Conservation (phyloP, 2,797 vertebrate genomes). For the Tauraco hartlaubi region DNA sequence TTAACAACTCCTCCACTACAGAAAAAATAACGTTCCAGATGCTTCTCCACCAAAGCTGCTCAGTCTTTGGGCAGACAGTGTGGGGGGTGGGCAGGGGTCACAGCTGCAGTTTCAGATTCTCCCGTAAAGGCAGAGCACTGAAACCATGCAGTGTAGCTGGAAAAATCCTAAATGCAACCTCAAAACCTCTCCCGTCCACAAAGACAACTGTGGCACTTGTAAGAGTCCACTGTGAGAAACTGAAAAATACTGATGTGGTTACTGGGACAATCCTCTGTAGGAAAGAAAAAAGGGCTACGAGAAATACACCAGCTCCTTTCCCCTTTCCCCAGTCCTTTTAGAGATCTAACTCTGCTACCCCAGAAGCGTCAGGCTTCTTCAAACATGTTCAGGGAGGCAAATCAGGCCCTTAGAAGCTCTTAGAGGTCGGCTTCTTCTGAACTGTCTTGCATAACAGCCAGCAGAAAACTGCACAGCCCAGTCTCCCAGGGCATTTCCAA, state of each 20-base stretch:
- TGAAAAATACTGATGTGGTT: not conserved
- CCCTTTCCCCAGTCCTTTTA: not conserved
- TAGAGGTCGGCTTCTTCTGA: not conserved
- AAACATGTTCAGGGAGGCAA: not conserved
- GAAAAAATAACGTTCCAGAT: not conserved
- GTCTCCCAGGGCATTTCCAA: not conserved
- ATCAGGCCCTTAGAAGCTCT: not conserved
- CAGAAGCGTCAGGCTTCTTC: not conserved
- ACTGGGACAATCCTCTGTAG: not conserved
- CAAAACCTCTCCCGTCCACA: constrained; percentile 30
- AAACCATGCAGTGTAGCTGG: constrained; percentile 17
- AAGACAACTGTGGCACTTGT: not conserved
- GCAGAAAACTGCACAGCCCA: not conserved
- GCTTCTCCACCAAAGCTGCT: not conserved
- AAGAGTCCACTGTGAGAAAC: not conserved
- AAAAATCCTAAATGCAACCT: constrained; percentile 47
- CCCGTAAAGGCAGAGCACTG: constrained; percentile 10
- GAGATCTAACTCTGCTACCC: not conserved
- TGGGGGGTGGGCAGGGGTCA: not conserved
- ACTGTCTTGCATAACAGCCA: not conserved
- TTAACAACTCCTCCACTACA: not conserved
- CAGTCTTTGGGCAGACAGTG: not conserved
- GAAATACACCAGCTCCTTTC: not conserved
- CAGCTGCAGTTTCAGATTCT: constrained; percentile 25
- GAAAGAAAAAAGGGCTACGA: not conserved